These are phyloP conservation scores for Tachina fera DNA, from an alignment of 2,888 invertebrate species.

Conservation along the genomic window DNA sequence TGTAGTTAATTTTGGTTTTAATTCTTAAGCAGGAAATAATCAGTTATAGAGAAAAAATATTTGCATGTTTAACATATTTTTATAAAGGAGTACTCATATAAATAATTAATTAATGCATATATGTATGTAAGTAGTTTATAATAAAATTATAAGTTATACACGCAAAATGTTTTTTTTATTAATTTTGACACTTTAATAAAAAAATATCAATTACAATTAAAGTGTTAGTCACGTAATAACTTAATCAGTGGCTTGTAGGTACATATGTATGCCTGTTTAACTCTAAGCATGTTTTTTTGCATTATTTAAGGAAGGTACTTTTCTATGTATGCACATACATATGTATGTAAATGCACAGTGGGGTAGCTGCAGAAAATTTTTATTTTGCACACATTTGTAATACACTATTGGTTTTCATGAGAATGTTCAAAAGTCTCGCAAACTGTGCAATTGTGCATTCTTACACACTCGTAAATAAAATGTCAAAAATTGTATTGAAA, in stretches of 20 bases:
- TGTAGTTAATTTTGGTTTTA: conserved; percentile 45
- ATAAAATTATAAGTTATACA: conserved; percentile 7
- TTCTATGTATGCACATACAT: too few species aligned
- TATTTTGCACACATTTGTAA: too few species aligned
- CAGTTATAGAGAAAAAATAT: conserved; percentile 38
- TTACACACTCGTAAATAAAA: too few species aligned
- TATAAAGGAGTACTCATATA: neutral
- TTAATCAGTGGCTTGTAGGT: conserved; percentile 32
- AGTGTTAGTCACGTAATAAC: conserved; percentile 61
- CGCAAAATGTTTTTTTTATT: conserved; percentile 4
- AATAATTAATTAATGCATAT: conserved; percentile 20
- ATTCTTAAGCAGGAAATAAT: conserved; percentile 43
- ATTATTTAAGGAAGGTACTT: neutral
- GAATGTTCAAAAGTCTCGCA: too few species aligned
- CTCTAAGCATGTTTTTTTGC: neutral
- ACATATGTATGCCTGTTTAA: conserved; percentile 26
- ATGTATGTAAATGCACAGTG: neutral
- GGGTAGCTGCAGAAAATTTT: neutral
- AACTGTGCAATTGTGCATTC: too few species aligned
- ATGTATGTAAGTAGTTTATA: conserved; percentile 17
- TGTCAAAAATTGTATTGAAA: too few species aligned
- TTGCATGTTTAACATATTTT: conserved; percentile 6
- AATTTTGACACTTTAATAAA: conserved; percentile 61
- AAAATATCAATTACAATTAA: conserved; percentile 19
- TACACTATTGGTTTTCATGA: too few species aligned